phyloP scores from a whole-genome alignment of 2,888 invertebrate genomes.

The Drosophila aldrichi region DNA sequence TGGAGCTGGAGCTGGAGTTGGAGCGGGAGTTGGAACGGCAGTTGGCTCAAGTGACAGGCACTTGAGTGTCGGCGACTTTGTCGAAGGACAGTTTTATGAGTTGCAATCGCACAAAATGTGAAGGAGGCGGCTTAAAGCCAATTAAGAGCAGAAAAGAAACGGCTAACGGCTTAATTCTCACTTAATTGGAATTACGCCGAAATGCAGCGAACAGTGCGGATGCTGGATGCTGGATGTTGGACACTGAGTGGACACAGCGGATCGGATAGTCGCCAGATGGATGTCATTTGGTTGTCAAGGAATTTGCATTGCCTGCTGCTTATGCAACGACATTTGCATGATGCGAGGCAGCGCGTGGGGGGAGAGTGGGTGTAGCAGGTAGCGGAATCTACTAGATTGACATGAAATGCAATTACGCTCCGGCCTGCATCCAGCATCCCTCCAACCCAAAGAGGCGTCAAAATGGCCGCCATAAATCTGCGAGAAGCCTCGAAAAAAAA shows the following conservation, averaged over 20 bases:
- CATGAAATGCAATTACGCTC: constrained; percentile 76
- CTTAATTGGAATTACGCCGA: constrained; percentile 75
- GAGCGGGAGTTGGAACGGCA: constrained; percentile 2
- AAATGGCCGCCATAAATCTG: constrained; percentile 76
- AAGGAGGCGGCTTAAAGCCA: constrained; percentile 62
- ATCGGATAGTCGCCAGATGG: constrained; percentile 45
- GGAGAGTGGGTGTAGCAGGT: neutral
- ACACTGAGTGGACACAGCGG: neutral
- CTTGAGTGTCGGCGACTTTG: constrained; percentile 28
- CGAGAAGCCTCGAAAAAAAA: constrained; percentile 47
- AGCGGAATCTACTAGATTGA: constrained; percentile 61
- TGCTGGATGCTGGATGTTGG: neutral
- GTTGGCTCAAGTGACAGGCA: constrained; percentile 41
- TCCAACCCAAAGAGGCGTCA: constrained; percentile 52
- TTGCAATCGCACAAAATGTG: constrained; percentile 29
- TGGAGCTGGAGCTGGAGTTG: too few relatives aligned
- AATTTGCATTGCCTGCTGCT: constrained; percentile 42
- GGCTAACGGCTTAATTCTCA: constrained; percentile 74
- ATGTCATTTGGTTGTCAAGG: constrained; percentile 67
- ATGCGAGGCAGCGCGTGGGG: neutral
- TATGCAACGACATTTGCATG: constrained; percentile 66
- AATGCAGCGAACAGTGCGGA: constrained; percentile 14
- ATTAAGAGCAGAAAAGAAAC: constrained; percentile 66
- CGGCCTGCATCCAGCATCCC: neutral
- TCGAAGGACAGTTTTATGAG: constrained; percentile 35